Conservation (phyloP, 2,797 vertebrate species). For the Gouania willdenowi region DNA sequence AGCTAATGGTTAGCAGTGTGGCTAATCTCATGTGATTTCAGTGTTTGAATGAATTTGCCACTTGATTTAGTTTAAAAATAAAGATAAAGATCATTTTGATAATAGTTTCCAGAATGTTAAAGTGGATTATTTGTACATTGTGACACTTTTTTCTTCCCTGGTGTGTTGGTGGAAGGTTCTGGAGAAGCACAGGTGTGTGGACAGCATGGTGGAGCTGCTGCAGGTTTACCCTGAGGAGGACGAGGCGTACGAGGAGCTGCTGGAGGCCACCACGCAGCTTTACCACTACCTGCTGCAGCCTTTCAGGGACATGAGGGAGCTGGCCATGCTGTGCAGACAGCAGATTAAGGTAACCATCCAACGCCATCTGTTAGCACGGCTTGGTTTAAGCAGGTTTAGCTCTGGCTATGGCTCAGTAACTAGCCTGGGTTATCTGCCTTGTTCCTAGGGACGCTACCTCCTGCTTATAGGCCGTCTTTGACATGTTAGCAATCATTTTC, state of each 20-base stretch:
- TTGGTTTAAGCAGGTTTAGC: constrained; percentile 41
- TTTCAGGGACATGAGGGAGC: constrained; percentile 96
- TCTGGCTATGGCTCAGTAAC: constrained; percentile 1
- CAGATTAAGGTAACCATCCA: constrained; percentile 90
- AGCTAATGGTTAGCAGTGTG: too few species aligned
- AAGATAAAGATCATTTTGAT: too few species aligned
- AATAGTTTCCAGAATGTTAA: background rate
- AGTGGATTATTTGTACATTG: too few species aligned
- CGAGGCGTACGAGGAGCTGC: constrained; percentile 84
- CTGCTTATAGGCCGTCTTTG: too few species aligned
- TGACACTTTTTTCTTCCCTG: too few species aligned
- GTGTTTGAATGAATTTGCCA: too few species aligned
- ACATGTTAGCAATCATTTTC: too few species aligned
- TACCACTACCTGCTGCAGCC: constrained; percentile 97
- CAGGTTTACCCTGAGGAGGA: constrained; percentile 93
- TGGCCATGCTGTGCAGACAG: constrained; percentile 93
- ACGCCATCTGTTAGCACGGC: constrained; percentile 50
- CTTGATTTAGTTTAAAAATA: too few species aligned
- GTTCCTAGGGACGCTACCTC: too few species aligned
- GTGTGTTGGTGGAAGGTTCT: constrained; percentile 73
- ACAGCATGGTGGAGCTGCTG: constrained; percentile 95
- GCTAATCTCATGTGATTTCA: too few species aligned
- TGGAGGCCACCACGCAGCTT: constrained; percentile 91
- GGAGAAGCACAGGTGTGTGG: constrained; percentile 88
- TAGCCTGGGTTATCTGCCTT: too few species aligned